Percentiles rank a stretch among this genome's conserved stretches.
Evolutionary conservation across 1,140 invertebrate genomes (phyloP).

Genomic region (Doryteuthis pealeii): DNA sequence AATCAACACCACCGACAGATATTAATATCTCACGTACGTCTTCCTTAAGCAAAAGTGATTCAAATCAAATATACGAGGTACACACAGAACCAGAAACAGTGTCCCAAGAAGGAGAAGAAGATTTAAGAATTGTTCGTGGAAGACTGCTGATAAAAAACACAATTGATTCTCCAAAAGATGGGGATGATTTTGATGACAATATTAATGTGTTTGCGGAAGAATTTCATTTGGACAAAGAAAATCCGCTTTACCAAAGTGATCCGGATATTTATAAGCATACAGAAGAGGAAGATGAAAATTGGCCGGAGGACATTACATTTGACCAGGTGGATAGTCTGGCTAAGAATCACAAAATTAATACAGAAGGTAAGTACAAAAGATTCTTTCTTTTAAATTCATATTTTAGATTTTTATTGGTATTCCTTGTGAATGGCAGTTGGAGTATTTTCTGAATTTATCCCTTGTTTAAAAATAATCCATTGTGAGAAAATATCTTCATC

Average conservation of each 20-base stretch:
- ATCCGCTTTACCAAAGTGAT: constrained; percentile 49
- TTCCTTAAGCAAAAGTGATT: not conserved
- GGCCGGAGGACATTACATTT: constrained; percentile 42
- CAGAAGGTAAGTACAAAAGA: constrained; percentile 2
- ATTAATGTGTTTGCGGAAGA: constrained; percentile 45
- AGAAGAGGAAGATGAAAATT: constrained; percentile 29
- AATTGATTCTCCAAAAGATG: constrained; percentile 37
- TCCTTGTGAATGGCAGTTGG: too few relatives aligned
- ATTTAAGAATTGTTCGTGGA: constrained; percentile 41
- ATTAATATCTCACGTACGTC: too few relatives aligned
- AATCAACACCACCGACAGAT: not conserved
- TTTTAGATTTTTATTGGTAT: too few relatives aligned
- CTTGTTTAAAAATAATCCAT: too few relatives aligned
- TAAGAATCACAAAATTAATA: constrained; percentile 26
- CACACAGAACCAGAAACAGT: constrained; percentile 17
- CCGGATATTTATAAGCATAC: constrained; percentile 36
- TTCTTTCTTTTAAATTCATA: too few relatives aligned
- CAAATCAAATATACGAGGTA: constrained; percentile 15
- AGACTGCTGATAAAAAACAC: constrained; percentile 47
- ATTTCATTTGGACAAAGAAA: constrained; percentile 44
- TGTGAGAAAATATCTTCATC: too few relatives aligned
- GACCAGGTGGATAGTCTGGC: constrained; percentile 43
- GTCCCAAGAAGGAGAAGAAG: constrained; percentile 18
- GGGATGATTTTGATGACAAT: constrained; percentile 42
- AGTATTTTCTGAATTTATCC: too few relatives aligned